Evolutionary conservation across 2,797 vertebrate species (phyloP).

Genomic region (Notolepis coatsorum): DNA sequence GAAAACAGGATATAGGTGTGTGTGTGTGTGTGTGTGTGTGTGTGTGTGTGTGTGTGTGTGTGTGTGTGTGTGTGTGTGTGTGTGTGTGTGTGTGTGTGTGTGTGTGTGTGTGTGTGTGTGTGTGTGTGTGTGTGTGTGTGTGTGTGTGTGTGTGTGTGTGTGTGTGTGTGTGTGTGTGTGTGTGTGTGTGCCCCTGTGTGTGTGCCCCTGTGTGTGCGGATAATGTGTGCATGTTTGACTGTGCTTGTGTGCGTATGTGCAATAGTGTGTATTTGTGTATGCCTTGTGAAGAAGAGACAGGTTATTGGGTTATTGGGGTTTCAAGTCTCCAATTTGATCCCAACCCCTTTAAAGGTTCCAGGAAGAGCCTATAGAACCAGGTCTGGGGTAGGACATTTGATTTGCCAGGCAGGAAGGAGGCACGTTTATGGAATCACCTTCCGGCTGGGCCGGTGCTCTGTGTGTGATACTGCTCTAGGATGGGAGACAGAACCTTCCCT

Average conservation of each 20-base stretch:
- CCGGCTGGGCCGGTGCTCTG: conserved; percentile 22
- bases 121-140: conserved; percentile 10
- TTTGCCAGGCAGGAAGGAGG: conserved; percentile 71
- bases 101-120: background rate
- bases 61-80: background rate
- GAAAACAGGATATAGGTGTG: conserved; percentile 18
- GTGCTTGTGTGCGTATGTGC: background rate
- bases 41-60: background rate
- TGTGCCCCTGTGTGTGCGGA: background rate
- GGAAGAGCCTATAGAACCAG: conserved; percentile 69
- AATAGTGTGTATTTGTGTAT: conserved; percentile 22
- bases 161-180: background rate
- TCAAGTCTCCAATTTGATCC: conserved; percentile 68
- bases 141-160: conserved; percentile 21
- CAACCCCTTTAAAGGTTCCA: conserved; percentile 67
- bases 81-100: background rate
- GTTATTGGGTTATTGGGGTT: conserved; percentile 54
- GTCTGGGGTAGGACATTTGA: conserved; percentile 73
- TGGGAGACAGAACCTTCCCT: conserved; percentile 30
- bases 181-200: background rate
- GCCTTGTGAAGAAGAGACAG: conserved; percentile 7
- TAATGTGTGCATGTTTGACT: background rate
- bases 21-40: conserved; percentile 2
- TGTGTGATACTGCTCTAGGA: background rate
- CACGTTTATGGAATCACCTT: conserved; percentile 70